phyloP scores from a whole-genome alignment of 2,888 invertebrate genomes.

The Patella ulyssiponensis region DNA sequence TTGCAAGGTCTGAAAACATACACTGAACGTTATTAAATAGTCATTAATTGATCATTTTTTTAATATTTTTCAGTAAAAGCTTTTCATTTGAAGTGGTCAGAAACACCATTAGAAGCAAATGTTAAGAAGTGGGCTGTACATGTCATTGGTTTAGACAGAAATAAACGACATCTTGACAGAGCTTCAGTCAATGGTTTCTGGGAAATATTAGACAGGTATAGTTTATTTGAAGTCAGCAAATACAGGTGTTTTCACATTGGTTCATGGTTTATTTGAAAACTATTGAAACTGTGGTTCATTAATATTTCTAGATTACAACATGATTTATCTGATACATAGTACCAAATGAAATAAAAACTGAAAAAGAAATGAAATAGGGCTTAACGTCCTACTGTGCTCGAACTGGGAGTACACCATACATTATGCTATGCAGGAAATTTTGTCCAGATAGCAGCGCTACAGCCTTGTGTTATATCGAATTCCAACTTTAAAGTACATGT shows the following conservation, averaged over 20 bases:
- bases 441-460: no score
- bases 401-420: no score
- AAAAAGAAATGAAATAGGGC: no score
- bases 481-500: no score
- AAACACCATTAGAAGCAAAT: constrained; percentile 94
- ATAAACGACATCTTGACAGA: constrained; percentile 95
- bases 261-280: background rate
- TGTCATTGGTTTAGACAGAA: constrained; percentile 90
- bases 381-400: no score
- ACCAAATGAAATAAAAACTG: no score
- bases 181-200: constrained; percentile 96
- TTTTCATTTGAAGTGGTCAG: constrained; percentile 96
- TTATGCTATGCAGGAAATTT: no score
- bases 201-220: constrained; percentile 94
- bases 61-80: constrained; percentile 83
- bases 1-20: no score
- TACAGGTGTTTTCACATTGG: background rate
- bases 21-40: no score
- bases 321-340: background rate
- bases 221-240: background rate
- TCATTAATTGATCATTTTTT: background rate
- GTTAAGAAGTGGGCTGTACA: constrained; percentile 98
- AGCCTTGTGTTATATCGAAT: no score
- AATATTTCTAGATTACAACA: background rate
- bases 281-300: no score